phyloP scores from a whole-genome alignment of 1,140 invertebrate species.

The Solen grandis region DNA sequence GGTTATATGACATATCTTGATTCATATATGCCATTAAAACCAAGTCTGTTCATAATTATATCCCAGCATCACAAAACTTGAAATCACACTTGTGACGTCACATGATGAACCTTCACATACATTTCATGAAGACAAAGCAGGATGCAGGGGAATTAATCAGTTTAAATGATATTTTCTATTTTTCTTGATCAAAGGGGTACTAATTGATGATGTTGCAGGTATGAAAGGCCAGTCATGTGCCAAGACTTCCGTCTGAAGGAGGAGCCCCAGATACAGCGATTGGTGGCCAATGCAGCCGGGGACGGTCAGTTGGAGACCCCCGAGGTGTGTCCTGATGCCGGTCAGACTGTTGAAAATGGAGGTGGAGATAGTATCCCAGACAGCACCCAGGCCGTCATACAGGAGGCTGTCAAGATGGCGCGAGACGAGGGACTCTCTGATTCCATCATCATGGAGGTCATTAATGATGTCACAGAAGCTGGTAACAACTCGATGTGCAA shows the following conservation, averaged over 20 bases:
- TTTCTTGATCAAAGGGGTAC: too few relatives aligned
- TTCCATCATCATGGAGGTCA: slow-evolving; percentile 40
- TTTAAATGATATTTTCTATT: too few relatives aligned
- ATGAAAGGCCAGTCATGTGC: slow-evolving; percentile 31
- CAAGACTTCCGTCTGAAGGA: slow-evolving; percentile 37
- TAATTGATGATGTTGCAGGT: slow-evolving; percentile 9
- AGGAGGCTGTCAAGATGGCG: slow-evolving; percentile 43
- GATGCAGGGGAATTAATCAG: too few relatives aligned
- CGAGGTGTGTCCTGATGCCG: not conserved
- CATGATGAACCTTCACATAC: too few relatives aligned
- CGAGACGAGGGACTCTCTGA: slow-evolving; percentile 32
- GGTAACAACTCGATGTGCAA: not conserved
- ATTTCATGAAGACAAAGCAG: too few relatives aligned
- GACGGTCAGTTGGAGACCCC: not conserved
- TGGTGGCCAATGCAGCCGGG: slow-evolving; percentile 32
- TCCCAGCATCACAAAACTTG: too few relatives aligned
- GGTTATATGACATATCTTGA: too few relatives aligned
- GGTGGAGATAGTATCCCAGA: not conserved
- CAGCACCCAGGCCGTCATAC: slow-evolving; percentile 14
- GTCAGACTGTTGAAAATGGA: not conserved
- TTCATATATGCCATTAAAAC: too few relatives aligned
- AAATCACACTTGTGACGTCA: too few relatives aligned
- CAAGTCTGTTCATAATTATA: too few relatives aligned
- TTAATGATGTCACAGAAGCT: slow-evolving; percentile 34
- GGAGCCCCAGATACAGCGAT: slow-evolving; percentile 3